Evolutionary conservation across 2,113 vertebrate species (phyloP).

Genomic region (Lasiurus borealis): DNA sequence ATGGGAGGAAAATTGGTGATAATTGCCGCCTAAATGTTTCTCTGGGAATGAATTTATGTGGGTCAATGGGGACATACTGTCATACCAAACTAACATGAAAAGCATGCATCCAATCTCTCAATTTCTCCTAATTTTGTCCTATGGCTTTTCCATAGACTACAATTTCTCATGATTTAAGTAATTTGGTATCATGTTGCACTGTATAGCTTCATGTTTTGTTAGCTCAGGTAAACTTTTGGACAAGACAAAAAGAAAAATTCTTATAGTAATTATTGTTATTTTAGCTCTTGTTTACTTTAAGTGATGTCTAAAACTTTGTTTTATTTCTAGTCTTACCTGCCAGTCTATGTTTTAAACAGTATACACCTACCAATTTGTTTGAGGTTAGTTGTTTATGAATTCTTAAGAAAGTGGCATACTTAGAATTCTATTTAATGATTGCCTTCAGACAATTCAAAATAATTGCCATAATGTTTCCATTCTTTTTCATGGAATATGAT

Average conservation of each 20-base stretch:
- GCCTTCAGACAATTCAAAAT: no score
- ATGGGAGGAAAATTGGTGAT: slow-evolving; percentile 74
- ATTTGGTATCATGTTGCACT: neutral
- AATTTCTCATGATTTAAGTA: neutral
- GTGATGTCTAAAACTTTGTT: neutral
- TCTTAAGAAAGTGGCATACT: neutral
- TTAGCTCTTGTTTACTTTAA: neutral
- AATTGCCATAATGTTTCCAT: neutral
- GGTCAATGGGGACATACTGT: slow-evolving; percentile 70
- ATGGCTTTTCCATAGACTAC: slow-evolving; percentile 29
- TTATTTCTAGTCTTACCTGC: neutral
- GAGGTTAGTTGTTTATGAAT: neutral
- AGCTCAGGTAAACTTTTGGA: neutral
- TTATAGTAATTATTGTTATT: neutral
- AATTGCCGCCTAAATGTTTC: slow-evolving; percentile 78
- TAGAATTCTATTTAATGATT: neutral
- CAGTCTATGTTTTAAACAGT: neutral
- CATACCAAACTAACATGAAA: slow-evolving; percentile 51
- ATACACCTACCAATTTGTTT: neutral
- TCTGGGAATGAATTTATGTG: slow-evolving; percentile 44
- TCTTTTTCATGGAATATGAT: neutral
- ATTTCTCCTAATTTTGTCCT: neutral
- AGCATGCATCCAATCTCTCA: neutral
- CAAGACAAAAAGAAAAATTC: neutral
- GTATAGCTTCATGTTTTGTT: neutral